Base-by-base conservation (phyloP, 2,888 invertebrate genomes). In the Amiota communis region DNA sequence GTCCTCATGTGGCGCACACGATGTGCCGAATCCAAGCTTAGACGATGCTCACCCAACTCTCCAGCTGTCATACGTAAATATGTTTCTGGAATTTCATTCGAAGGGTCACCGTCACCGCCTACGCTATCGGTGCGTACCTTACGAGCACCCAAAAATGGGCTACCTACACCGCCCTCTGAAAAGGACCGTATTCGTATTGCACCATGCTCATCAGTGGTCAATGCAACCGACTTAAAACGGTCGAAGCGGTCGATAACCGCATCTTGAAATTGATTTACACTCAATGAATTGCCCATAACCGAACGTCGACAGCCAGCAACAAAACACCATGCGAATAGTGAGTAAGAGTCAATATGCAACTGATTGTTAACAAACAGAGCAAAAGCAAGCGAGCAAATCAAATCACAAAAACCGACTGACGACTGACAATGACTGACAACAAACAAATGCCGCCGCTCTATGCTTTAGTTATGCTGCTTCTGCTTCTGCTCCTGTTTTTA, bases 211-310 rank as follows among this genome's bases (percentile, higher is more conserved):
- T 87, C 87, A 4, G 87, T 86, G 36, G 87, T 87, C n/a, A 87
- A 70, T 6, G 87, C 82, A 59, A 87, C 84, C 46, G 87, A 86
- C 71, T 84, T 86, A 69, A 87, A 87, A 64, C 87, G 87, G 79
- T 87, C 87, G 74, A 87, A 87, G 61, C 87, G 87, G 79, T 87
- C 87, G 74, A 87, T 83, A 75, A 87, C 83, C 72, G 87, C 86
- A 72, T 84, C 87, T 78, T 87, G 87, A 69, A 87, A 77, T 77
- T 85, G 81, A 75, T 78, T 87, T 63, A 87, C 81, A 72, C 83
- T 87, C 78, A 87, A 78, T 72, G 86, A 85, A 78, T 87, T 87
- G 73, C 87, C 87, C 87, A 87, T 85, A 68, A 59, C 47, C 17
- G 53, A 13, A 48, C 47, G 53, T 12, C 3, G 6, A 36, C 36